Evolutionary conservation across 35 echinoderm and acorn worm genomes (phyloP), one percentile per base, ranked within the genome.

Genomic region (Stichopus chloronotus): DNA sequence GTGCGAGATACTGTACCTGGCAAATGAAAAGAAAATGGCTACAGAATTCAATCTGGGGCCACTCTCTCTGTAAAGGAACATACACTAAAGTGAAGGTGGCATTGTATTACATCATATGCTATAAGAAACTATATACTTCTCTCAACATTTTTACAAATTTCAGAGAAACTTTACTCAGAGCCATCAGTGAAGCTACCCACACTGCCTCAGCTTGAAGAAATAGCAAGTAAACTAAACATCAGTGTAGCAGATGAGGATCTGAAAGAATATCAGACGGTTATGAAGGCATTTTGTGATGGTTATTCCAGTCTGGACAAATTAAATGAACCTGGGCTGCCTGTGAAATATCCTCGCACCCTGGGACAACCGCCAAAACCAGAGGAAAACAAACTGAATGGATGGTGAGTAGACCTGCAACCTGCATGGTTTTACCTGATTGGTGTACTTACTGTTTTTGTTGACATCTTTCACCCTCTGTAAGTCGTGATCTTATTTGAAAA

Each of bases 371-470:
- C 96, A 53, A 63, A 78, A 57, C 7, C 63, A 57, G 89, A 86
- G 24, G 92, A 98, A 8, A 98, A 95, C 58, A 79, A 79, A 5
- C 85, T 94, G 11, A 98, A 98, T 94, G 96, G 94, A 81, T 98
- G 96, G 96, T 98, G 79, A 83, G 95, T 88, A 19, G 12, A 24
- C 22, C 30, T 43, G 30, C 30, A 43, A 43, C 30, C 30, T 43
- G 30, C 3, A 3, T 43, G 30, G 30, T 43, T 43, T 43, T 43
- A 43, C 30, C 30, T 43, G 30, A 0, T 43, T 43, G 2, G 78
- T 30, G 22, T 24, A 5, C 22, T 54, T 12, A 30, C 22, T 10
- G 22, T 22, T 22, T 19, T 10, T 81, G 30, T 43, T 43, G 30
- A 43, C 30, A 43, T 43, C 30, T 43, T 43, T 43, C 30, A 43